Conservation (phyloP, 2,113 vertebrate species). For the Recurvirostra avosetta region DNA sequence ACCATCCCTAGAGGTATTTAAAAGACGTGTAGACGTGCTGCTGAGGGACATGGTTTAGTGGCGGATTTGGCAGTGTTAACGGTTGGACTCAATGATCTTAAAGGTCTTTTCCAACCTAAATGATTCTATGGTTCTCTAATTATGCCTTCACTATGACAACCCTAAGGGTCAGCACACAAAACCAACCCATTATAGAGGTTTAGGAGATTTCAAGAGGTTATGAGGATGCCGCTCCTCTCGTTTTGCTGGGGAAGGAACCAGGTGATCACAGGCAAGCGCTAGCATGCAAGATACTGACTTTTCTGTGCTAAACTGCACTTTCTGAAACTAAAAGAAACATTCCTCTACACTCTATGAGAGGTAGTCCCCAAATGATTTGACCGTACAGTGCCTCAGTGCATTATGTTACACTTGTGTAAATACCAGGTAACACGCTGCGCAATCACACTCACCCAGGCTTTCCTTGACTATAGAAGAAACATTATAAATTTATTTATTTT, state of each 20-base stretch:
- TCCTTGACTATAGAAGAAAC: neutral
- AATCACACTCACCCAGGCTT: neutral
- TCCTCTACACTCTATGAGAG: neutral
- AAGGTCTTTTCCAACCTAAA: neutral
- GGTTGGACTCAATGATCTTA: neutral
- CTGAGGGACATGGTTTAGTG: neutral
- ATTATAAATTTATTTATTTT: neutral
- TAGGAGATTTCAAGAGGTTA: neutral
- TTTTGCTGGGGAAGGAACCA: neutral
- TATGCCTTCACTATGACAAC: neutral
- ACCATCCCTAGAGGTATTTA: neutral
- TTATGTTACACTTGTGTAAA: neutral
- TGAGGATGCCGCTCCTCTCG: neutral
- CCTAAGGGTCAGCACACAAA: neutral
- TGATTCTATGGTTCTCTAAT: neutral
- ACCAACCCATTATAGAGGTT: rapidly evolving
- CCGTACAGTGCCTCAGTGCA: neutral
- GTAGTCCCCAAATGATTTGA: neutral
- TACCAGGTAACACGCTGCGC: neutral
- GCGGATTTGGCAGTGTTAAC: neutral
- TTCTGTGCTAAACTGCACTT: neutral
- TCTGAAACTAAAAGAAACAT: neutral
- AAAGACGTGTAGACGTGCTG: neutral
- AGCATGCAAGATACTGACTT: neutral
- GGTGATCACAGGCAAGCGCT: neutral